Evolutionary conservation across 2,888 invertebrate genomes (phyloP).

Genomic region (Quadroppia sp.): DNA sequence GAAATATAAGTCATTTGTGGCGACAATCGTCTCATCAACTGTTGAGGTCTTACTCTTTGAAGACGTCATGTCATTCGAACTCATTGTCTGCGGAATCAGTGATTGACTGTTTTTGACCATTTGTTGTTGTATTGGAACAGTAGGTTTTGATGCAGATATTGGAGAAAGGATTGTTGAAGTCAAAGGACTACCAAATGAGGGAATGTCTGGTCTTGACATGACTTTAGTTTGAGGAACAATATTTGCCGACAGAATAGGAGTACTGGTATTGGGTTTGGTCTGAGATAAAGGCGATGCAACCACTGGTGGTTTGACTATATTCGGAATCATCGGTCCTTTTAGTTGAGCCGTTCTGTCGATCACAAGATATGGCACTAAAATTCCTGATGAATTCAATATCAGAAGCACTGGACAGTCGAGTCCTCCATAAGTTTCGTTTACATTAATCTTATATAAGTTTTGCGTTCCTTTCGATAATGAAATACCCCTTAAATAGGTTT

Average conservation of each 20-base stretch:
- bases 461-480: slow-evolving; percentile 23
- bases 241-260: not conserved
- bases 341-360: slow-evolving; percentile 30
- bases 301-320: slow-evolving; percentile 11
- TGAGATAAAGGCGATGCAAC: not conserved
- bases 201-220: not conserved
- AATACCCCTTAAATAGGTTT: slow-evolving; percentile 35
- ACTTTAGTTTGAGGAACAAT: not conserved
- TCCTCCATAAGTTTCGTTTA: slow-evolving; percentile 37
- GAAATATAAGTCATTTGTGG: slow-evolving; percentile 4
- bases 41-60: not conserved
- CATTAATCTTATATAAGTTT: slow-evolving; percentile 30
- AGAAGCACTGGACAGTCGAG: slow-evolving; percentile 26
- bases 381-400: slow-evolving; percentile 31
- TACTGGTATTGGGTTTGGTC: not conserved
- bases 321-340: not conserved
- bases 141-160: not conserved
- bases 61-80: not conserved
- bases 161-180: no score
- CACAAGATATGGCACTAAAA: slow-evolving; percentile 36
- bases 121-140: not conserved
- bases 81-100: not conserved
- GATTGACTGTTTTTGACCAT: not conserved
- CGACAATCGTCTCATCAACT: not conserved
- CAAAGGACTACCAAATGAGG: not conserved